Conservation (phyloP, 2,113 vertebrate species). For the Triplophysa rosa region DNA sequence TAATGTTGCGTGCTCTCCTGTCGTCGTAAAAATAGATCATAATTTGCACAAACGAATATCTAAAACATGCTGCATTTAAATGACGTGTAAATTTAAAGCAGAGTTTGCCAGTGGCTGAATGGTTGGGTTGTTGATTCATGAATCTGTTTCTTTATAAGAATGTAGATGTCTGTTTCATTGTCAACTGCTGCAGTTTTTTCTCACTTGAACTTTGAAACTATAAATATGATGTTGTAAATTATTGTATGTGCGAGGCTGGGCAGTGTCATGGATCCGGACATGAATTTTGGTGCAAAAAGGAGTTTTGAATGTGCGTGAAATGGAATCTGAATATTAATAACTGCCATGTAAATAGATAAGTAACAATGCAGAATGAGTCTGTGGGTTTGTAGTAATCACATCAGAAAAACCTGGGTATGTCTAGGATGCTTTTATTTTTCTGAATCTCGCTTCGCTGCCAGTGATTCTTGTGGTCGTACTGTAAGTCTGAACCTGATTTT, state of each 20-base stretch:
- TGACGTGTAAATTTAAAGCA: constrained; percentile 19
- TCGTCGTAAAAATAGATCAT: constrained; percentile 11
- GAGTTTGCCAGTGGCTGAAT: constrained; percentile 6
- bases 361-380: constrained; percentile 55
- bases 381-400: constrained; percentile 57
- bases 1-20: constrained; percentile 26
- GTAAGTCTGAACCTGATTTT: constrained; percentile 2
- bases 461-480: constrained; percentile 14
- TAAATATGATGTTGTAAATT: constrained; percentile 53
- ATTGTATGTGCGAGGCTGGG: constrained; percentile 27
- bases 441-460: constrained; percentile 19
- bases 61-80: constrained; percentile 55
- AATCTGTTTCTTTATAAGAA: constrained; percentile 32
- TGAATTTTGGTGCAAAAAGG: constrained; percentile 24
- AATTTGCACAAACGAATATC: constrained; percentile 43
- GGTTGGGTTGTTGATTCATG: constrained; percentile 22
- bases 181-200: constrained; percentile 47
- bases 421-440: constrained; percentile 9
- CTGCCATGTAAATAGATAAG: constrained; percentile 80
- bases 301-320: constrained; percentile 75
- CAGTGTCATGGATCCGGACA: background rate
- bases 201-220: constrained; percentile 45
- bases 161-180: constrained; percentile 46
- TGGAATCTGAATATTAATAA: constrained; percentile 70
- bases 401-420: constrained; percentile 30